phyloP scores from a whole-genome alignment of 2,113 vertebrate species.

The Elanus axillaris region DNA sequence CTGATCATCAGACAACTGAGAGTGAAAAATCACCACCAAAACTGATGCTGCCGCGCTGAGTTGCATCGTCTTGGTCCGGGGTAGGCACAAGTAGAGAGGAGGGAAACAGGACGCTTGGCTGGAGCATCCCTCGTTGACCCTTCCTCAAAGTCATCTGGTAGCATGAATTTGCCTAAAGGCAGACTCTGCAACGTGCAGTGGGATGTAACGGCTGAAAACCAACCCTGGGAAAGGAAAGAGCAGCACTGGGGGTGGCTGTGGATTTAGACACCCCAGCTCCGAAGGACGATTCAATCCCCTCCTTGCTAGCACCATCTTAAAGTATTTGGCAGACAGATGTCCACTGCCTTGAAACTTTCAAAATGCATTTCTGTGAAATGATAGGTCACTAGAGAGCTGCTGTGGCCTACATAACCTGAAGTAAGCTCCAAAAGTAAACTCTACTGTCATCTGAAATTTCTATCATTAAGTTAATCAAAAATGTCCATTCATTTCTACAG shows the following conservation, averaged over 20 bases:
- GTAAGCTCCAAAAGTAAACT: slow-evolving; percentile 49
- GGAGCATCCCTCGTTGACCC: neutral
- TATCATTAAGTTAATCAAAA: slow-evolving; percentile 65
- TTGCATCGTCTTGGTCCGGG: neutral
- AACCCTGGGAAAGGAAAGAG: neutral
- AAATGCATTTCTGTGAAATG: slow-evolving; percentile 33
- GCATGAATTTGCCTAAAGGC: neutral
- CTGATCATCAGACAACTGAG: neutral
- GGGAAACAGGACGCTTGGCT: accelerated
- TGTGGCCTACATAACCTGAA: slow-evolving; percentile 45
- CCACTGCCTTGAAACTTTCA: slow-evolving; percentile 16
- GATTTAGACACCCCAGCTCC: neutral
- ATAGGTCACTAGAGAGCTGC: slow-evolving; percentile 14
- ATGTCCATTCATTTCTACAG: slow-evolving; percentile 49
- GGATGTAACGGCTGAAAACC: neutral
- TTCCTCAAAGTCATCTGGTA: neutral
- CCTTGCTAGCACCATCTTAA: neutral
- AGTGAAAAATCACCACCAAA: neutral
- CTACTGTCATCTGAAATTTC: slow-evolving; percentile 64
- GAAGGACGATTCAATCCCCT: neutral
- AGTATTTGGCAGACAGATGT: slow-evolving; percentile 13
- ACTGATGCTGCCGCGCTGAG: neutral
- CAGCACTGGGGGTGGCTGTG: neutral
- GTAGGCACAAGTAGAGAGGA: neutral
- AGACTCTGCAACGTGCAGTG: neutral